These are phyloP conservation scores for Scytalopus superciliaris DNA, from an alignment of 2,113 vertebrate genomes.

Conservation along the genomic window DNA sequence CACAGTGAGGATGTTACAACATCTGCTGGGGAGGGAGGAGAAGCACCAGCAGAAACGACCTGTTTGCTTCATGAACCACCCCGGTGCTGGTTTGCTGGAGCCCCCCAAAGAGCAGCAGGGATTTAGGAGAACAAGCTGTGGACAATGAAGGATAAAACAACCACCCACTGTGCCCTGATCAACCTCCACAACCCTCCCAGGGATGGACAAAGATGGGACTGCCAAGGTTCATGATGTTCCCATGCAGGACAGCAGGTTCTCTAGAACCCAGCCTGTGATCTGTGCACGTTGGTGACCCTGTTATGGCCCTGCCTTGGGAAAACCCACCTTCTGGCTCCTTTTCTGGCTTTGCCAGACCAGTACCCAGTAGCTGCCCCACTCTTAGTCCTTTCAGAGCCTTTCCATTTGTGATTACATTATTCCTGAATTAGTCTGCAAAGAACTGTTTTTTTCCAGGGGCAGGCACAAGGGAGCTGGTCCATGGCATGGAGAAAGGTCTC, in stretches of 20 bases:
- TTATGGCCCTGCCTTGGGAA: neutral
- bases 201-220: neutral
- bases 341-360: neutral
- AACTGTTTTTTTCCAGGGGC: neutral
- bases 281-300: neutral
- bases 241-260: neutral
- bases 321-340: neutral
- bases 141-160: neutral
- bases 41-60: neutral
- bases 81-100: neutral
- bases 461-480: fast-evolving
- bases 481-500: neutral
- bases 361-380: neutral
- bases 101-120: neutral
- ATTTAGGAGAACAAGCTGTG: neutral
- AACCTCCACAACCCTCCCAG: neutral
- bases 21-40: neutral
- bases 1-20: neutral
- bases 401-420: neutral
- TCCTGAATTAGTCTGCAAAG: neutral
- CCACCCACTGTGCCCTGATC: fast-evolving
- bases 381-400: neutral
- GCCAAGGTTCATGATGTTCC: neutral
- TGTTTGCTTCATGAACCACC: neutral
- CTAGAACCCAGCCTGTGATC: neutral